Percentiles rank a stretch among this genome's conserved stretches.
Evolutionary conservation across 2,113 vertebrate species (phyloP).

Genomic region (Vicugna pacos): DNA sequence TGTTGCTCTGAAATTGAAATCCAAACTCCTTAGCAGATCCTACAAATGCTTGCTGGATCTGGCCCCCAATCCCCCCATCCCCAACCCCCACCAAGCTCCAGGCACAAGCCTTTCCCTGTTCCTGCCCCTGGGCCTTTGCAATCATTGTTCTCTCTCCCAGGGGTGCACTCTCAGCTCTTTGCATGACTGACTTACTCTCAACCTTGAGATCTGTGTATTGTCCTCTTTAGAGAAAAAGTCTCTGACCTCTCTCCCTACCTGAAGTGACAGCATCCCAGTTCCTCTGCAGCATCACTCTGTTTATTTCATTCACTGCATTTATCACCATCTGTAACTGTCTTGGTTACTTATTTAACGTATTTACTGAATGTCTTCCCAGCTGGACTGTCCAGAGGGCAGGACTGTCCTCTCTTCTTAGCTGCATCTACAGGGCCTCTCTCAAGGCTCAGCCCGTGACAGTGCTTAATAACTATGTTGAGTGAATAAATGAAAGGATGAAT

Average conservation of each 20-base stretch:
- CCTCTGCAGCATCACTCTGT: background rate
- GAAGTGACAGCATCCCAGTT: no score
- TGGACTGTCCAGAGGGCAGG: background rate
- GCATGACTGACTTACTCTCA: background rate
- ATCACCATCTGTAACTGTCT: background rate
- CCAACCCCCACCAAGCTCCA: background rate
- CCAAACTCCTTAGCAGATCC: background rate
- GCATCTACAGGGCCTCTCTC: background rate
- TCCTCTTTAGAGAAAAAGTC: background rate
- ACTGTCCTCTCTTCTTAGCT: background rate
- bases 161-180: background rate
- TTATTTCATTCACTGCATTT: no score
- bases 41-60: background rate
- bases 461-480: background rate
- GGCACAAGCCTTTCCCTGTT: background rate
- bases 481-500: background rate
- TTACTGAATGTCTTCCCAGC: background rate
- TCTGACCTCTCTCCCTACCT: background rate
- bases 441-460: fast-evolving
- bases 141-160: background rate
- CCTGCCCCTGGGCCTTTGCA: background rate
- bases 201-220: background rate
- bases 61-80: fast-evolving
- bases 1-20: background rate
- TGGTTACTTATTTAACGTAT: background rate